These are phyloP conservation scores for Lissonota sp. DNA, from an alignment of 2,888 invertebrate genomes.

Conservation along the genomic window DNA sequence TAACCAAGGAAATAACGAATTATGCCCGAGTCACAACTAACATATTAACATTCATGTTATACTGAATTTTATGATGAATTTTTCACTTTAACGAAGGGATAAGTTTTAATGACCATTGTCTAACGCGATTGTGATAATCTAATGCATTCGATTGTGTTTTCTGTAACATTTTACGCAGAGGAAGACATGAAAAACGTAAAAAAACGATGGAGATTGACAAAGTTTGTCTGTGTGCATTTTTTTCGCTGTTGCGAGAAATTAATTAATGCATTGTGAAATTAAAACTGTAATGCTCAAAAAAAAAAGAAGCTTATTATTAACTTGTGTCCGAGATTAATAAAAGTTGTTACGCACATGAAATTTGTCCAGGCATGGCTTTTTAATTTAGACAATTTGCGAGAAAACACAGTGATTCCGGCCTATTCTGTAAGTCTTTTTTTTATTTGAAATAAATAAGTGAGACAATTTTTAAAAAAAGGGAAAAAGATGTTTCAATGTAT, in stretches of 20 bases:
- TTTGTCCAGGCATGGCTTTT: conserved; percentile 66
- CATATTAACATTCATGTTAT: conserved; percentile 54
- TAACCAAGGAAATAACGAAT: conserved; percentile 26
- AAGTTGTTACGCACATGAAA: conserved; percentile 63
- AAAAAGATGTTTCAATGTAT: conserved; percentile 60
- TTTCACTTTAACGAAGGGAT: conserved; percentile 36
- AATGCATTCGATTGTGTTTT: conserved; percentile 60
- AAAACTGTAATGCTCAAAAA: conserved; percentile 57
- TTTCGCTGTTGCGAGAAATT: conserved; percentile 32
- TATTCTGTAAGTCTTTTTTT: conserved; percentile 80
- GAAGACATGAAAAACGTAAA: conserved; percentile 17
- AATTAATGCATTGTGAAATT: conserved; percentile 46
- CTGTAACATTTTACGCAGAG: conserved; percentile 27
- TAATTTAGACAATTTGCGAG: conserved; percentile 37
- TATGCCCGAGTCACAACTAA: conserved; percentile 62
- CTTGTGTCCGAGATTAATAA: conserved; percentile 61
- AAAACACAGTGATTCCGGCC: conserved; percentile 76
- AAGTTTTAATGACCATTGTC: conserved; percentile 25
- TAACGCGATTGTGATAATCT: conserved; percentile 49
- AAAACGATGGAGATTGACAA: conserved; percentile 4
- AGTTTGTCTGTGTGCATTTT: conserved; percentile 2
- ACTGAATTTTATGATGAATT: conserved; percentile 14
- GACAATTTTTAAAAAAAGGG: conserved; percentile 41
- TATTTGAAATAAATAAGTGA: conserved; percentile 28
- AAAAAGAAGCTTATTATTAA: conserved; percentile 40